phyloP scores from a whole-genome alignment of 2,888 invertebrate species.

The Trisateles emortualis region DNA sequence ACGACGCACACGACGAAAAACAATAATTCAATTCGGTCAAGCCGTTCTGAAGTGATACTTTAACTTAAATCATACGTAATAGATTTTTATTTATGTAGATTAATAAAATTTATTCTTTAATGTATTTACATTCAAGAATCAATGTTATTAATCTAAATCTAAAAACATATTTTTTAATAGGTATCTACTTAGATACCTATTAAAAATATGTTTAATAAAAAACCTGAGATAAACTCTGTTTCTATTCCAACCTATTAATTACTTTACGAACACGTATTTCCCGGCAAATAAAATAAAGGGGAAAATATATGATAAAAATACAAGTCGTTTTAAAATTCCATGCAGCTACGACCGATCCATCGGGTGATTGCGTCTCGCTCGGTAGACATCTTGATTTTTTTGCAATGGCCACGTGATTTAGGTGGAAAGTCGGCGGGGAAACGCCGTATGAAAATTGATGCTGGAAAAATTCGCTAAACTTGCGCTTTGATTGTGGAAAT shows the following conservation, averaged over 20 bases:
- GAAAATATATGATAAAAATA: conserved; percentile 55
- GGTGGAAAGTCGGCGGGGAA: conserved; percentile 36
- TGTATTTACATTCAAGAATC: too few relatives aligned
- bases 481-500: background rate
- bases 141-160: too few relatives aligned
- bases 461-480: conserved; percentile 23
- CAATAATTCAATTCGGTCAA: too few relatives aligned
- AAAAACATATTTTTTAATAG: too few relatives aligned
- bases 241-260: background rate
- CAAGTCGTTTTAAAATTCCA: conserved; percentile 69
- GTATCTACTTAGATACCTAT: too few relatives aligned
- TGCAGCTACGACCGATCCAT: conserved; percentile 61
- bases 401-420: conserved; percentile 44
- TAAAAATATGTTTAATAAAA: background rate
- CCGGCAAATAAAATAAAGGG: conserved; percentile 31
- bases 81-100: too few relatives aligned
- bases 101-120: too few relatives aligned
- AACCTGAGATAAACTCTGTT: background rate
- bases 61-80: too few relatives aligned
- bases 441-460: conserved; percentile 24
- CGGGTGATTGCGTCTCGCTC: conserved; percentile 68
- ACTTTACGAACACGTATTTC: conserved; percentile 1
- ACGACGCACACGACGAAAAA: too few relatives aligned
- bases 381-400: conserved; percentile 51
- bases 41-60: too few relatives aligned